Conservation (phyloP, 2,797 vertebrate species). For the Spinus olivaceus region DNA sequence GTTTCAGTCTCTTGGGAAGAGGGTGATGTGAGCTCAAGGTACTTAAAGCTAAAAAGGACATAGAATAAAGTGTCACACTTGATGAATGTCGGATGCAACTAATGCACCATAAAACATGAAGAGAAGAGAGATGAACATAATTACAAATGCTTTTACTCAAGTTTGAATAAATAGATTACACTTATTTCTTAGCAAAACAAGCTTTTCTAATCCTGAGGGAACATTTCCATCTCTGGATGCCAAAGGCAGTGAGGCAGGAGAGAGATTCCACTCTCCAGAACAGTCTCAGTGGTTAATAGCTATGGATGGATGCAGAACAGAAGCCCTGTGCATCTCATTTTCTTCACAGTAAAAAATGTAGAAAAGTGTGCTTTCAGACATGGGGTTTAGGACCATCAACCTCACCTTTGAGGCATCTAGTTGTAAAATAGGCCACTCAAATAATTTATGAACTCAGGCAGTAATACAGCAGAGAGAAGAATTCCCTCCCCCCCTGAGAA, state of each 20-base stretch:
- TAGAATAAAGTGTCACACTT: not conserved
- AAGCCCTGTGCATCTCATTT: not conserved
- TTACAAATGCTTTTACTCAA: not conserved
- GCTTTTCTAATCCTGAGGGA: not conserved
- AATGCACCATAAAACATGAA: not conserved
- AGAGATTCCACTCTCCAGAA: not conserved
- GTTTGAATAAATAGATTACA: not conserved
- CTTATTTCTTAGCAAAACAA: constrained; percentile 4
- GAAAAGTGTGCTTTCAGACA: not conserved
- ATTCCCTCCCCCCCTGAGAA: not conserved
- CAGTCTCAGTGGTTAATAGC: not conserved
- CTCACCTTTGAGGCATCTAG: not conserved
- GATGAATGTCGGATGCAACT: not conserved
- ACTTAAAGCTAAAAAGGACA: not conserved
- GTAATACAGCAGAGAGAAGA: not conserved
- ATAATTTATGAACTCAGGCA: constrained; percentile 50
- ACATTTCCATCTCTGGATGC: not conserved
- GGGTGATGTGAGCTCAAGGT: not conserved
- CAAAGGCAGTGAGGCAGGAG: not conserved
- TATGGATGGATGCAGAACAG: not conserved
- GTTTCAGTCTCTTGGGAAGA: not conserved
- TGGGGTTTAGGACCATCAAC: not conserved
- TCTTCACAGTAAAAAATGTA: not conserved
- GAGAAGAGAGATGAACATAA: not conserved
- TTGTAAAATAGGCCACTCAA: constrained; percentile 47